A percentile compares a stretch with the other conserved stretches of the same genome.
Evolutionary conservation across 1,140 invertebrate genomes (phyloP).

Genomic region (Macrobrachium rosenbergii): DNA sequence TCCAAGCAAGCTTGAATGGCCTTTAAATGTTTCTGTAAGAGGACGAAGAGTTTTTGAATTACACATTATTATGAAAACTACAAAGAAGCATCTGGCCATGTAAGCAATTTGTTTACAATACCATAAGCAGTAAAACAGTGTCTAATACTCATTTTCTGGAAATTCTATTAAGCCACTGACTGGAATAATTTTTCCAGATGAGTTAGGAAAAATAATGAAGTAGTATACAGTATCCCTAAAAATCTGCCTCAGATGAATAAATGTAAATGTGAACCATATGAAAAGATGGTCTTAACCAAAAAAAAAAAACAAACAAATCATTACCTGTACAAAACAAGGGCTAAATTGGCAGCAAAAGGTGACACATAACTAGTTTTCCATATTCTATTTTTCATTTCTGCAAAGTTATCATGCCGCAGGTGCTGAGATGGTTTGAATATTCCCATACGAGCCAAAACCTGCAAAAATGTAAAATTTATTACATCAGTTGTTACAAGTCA

Average conservation of each 20-base stretch:
- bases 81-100: too few species aligned
- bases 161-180: too few species aligned
- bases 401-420: constrained; percentile 50
- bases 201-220: too few species aligned
- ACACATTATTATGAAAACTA: too few species aligned
- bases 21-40: too few species aligned
- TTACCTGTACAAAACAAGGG: constrained; percentile 51
- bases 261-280: not conserved
- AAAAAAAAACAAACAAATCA: not conserved
- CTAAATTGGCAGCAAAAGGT: constrained; percentile 48
- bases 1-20: not conserved
- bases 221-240: too few species aligned
- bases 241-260: too few species aligned
- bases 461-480: not conserved
- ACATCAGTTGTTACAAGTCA: not conserved
- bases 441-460: constrained; percentile 40
- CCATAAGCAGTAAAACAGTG: too few species aligned
- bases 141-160: too few species aligned
- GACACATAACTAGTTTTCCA: constrained; percentile 52
- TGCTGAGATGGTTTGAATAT: constrained; percentile 33
- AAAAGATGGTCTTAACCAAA: not conserved
- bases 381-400: constrained; percentile 32
- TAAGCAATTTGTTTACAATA: too few species aligned
- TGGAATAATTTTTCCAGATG: too few species aligned
- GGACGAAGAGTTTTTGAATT: too few species aligned